Base-by-base conservation (phyloP, 2,888 invertebrate genomes). In the Subacronicta megacephala region DNA sequence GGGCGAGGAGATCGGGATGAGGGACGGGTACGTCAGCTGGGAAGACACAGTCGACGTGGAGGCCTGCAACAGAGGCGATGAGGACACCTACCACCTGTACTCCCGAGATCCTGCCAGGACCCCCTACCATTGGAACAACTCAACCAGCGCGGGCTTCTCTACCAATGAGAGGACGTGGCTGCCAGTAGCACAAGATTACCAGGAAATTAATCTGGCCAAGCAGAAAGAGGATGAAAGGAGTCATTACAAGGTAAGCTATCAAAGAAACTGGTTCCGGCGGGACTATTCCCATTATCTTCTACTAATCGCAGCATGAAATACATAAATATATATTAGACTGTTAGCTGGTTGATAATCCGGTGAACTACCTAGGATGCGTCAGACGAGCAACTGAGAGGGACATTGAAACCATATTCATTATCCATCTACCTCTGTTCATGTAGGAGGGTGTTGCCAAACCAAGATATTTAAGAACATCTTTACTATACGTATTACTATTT, bases 1-100 rank as follows among this genome's bases (percentile, higher is more conserved):
- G 77, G 98, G 97, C 0, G 97, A 97, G 77, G 97, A 97, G 83
- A 95, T 97, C 20, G 97, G 96, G 0, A 96, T 97, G 96, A 86
- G 89, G 33, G 95, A 97, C 68, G 95, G 95, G 0, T 85, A 83
- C 58, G 93, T 96, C 50, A 92, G 95, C 62, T 95, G 93, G 88
- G 89, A 94, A 6, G 94, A 96, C 51, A 95, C 95, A 0, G 88
- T 95, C 0, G 96, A 95, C 71, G 94, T 95, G 0, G 90, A 92
- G 23, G 96, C 95, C 0, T 90, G 90, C 58, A 94, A 93, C 61
- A 90, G 94, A 18, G 96, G 96, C 0, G 88, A 92, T 35, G 87
- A 90, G 0, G 89, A 94, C 0, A 92, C 94, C 3, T 96, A 95
- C 75, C 82, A 90, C 4, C 61, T 92, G 15, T 95, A 91, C 54